These are phyloP conservation scores for Anguilla japonica DNA, from an alignment of 2,113 vertebrate genomes.

Conservation along the genomic window DNA sequence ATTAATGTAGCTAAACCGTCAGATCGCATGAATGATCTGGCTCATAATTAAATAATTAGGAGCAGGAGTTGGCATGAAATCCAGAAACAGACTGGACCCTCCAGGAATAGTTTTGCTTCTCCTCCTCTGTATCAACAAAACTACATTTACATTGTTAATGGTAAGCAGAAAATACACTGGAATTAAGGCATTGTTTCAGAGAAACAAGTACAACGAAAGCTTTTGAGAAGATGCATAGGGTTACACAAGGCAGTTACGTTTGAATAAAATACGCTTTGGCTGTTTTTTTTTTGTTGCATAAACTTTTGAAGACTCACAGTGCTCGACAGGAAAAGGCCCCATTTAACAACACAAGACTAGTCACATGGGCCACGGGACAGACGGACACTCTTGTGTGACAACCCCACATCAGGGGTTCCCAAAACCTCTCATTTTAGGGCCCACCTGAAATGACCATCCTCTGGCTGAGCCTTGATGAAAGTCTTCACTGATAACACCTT, in stretches of 20 bases:
- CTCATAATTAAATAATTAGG: too few species aligned
- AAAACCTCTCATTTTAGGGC: not conserved
- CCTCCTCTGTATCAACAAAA: not conserved
- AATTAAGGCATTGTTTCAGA: constrained; percentile 3
- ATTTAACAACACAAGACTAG: not conserved
- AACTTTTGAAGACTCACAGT: constrained; percentile 15
- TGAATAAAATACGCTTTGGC: constrained; percentile 27
- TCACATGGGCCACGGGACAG: not conserved
- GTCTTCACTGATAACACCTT: too few species aligned
- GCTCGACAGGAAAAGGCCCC: not conserved
- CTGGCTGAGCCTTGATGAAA: not conserved
- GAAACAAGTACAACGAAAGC: not conserved
- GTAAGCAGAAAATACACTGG: not conserved
- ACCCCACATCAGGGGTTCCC: not conserved
- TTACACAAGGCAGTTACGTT: not conserved
- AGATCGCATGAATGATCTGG: too few species aligned
- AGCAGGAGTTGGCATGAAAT: too few species aligned
- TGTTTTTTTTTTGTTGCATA: constrained; percentile 1
- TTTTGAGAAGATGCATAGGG: not conserved
- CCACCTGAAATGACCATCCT: not conserved
- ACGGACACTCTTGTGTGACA: not conserved
- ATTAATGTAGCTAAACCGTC: too few species aligned
- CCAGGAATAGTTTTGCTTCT: constrained; percentile 5
- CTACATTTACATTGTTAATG: not conserved
- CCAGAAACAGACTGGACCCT: not conserved